phyloP scores from a whole-genome alignment of 2,888 invertebrate genomes.

The Abscondita cerata region DNA sequence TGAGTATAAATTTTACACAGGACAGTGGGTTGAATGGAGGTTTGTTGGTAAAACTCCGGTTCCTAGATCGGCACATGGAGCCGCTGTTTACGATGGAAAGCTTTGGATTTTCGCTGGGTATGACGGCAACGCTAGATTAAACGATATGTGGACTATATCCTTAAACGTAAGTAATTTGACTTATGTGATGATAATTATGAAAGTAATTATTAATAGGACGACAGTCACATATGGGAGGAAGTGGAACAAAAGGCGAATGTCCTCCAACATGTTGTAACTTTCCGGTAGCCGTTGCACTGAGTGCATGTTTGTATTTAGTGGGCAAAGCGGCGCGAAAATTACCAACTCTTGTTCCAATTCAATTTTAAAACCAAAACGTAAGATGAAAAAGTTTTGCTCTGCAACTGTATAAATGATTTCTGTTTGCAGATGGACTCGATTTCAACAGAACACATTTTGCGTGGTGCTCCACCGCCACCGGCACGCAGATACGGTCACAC shows the following conservation, averaged over 20 bases:
- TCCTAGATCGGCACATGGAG: slow-evolving; percentile 92
- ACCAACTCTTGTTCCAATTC: slow-evolving; percentile 96
- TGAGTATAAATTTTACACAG: slow-evolving; percentile 91
- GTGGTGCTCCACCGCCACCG: slow-evolving; percentile 88
- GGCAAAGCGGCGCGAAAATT: slow-evolving; percentile 95
- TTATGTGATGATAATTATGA: too few relatives aligned
- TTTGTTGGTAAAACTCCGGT: slow-evolving; percentile 87
- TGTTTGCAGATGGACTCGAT: slow-evolving; percentile 82
- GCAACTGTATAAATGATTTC: background rate
- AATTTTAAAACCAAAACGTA: slow-evolving; percentile 85
- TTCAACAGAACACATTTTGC: slow-evolving; percentile 88
- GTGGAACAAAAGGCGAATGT: slow-evolving; percentile 87
- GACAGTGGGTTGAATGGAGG: slow-evolving; percentile 95
- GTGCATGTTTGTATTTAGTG: slow-evolving; percentile 96
- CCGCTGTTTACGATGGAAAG: slow-evolving; percentile 91
- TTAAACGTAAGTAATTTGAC: slow-evolving; percentile 63
- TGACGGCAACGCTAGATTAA: slow-evolving; percentile 92
- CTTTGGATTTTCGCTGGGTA: slow-evolving; percentile 98
- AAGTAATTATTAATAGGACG: slow-evolving; percentile 64
- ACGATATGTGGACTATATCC: slow-evolving; percentile 98
- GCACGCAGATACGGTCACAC: slow-evolving; percentile 95
- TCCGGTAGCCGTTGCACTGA: slow-evolving; percentile 90
- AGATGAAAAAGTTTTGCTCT: too few relatives aligned
- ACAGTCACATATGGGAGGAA: slow-evolving; percentile 80
- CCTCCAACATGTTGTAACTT: slow-evolving; percentile 98